Evolutionary conservation across 2,888 invertebrate species (phyloP), one percentile per base, ranked within the genome.

Genomic region (Chalcis sispes): DNA sequence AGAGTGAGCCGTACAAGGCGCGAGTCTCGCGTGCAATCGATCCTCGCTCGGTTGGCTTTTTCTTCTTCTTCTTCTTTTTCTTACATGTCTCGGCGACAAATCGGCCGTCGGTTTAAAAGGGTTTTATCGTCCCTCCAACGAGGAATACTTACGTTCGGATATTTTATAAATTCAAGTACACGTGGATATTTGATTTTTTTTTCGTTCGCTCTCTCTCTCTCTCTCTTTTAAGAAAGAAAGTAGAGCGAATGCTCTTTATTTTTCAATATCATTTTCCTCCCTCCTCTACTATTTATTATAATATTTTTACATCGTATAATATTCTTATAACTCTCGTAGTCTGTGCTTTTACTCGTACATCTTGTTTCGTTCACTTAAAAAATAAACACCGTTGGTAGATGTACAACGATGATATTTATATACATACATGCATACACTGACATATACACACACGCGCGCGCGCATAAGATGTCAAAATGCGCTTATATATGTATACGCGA

Each of bases 401-500:
- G 4, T 7, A 13, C 42, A 15, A 15, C 42, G 18, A 32, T 29
- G 18, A 32, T 15, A 13, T 29, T 48, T 29, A 10, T 25, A 42
- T 23, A 23, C 27, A 15, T 15, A 42, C 29, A 20, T 50, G 36
- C 10, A 36, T 36, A 20, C 15, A 18, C 2, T 20, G 40, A 29
- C 50, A 4, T 48, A 70, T 48, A 67, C 59, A 59, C 56, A 56
- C 56, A 52, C 54, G 52, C 54, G 36, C 13, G 20, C 27, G 59
- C 42, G 59, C 52, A 54, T 46, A 42, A n/a, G n/a, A n/a, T n/a
- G n/a, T n/a, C n/a, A n/a, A n/a, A 42, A 36, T 36, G 61, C 61
- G 61, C 48, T 52, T 25, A 36, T 50, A 32, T 15, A 48, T 36
- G 2, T 18, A 62, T 42, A 62, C n/a, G 8, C 5, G 27, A n/a